phyloP scores from a whole-genome alignment of 2,888 invertebrate species.

The Hypena proboscidalis region DNA sequence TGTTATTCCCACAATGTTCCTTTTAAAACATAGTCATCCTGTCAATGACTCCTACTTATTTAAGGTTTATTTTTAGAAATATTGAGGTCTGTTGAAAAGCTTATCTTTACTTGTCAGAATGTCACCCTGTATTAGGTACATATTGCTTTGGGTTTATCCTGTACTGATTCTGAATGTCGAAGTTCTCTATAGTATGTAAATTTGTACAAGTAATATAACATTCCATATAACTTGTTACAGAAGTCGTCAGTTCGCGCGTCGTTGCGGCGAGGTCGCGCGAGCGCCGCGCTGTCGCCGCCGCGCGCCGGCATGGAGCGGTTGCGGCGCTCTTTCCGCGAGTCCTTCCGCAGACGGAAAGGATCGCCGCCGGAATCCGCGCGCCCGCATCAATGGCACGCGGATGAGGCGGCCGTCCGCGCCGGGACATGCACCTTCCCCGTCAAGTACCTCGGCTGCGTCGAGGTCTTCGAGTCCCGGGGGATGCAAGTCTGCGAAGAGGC shows the following conservation, averaged over 20 bases:
- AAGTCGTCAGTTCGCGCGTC: constrained; percentile 81
- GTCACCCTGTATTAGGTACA: too few relatives aligned
- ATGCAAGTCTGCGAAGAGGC: constrained; percentile 99
- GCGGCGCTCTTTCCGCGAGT: constrained; percentile 95
- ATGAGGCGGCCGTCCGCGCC: constrained; percentile 97
- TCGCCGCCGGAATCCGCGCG: constrained; percentile 95
- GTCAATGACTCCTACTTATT: too few relatives aligned
- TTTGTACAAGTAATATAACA: constrained; percentile 7
- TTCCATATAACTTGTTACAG: constrained; percentile 52
- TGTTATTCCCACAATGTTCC: too few relatives aligned
- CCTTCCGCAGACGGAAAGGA: constrained; percentile 96
- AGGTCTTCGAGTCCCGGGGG: constrained; percentile 99
- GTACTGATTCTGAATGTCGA: too few relatives aligned
- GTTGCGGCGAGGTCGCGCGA: constrained; percentile 77
- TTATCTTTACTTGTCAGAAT: too few relatives aligned
- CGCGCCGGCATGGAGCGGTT: constrained; percentile 93
- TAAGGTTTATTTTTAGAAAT: too few relatives aligned
- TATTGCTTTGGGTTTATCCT: too few relatives aligned
- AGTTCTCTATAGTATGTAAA: too few relatives aligned
- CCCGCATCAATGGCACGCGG: constrained; percentile 99
- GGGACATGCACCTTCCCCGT: constrained; percentile 99
- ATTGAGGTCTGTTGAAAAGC: too few relatives aligned
- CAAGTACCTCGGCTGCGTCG: constrained; percentile 99
- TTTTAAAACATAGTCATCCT: too few relatives aligned
- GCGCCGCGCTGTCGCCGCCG: constrained; percentile 79